Conservation (phyloP, 2,888 invertebrate genomes). For the Hydrotaea cyrtoneurina region DNA sequence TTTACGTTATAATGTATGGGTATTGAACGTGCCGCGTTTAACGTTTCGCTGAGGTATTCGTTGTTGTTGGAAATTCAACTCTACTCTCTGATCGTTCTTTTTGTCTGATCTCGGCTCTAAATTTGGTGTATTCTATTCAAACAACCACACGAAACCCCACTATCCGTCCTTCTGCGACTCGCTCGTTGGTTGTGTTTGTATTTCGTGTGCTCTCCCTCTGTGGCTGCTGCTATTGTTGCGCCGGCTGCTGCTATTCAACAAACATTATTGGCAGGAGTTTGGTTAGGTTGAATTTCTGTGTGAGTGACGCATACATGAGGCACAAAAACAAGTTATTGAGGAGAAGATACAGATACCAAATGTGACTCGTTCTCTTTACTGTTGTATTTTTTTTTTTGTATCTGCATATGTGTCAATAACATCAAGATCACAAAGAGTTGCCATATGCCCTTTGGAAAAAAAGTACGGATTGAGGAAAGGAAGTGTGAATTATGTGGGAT, state of each 20-base stretch:
- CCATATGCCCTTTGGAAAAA: too few relatives aligned
- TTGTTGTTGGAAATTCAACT: constrained; percentile 4
- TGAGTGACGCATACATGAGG: constrained; percentile 54
- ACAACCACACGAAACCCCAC: neutral
- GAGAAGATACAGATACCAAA: constrained; percentile 40
- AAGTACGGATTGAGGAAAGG: neutral
- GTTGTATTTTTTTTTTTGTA: constrained; percentile 67
- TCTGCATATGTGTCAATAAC: constrained; percentile 46
- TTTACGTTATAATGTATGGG: constrained; percentile 48
- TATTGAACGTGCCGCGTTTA: constrained; percentile 56
- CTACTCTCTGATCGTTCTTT: too few relatives aligned
- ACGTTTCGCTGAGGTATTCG: constrained; percentile 10
- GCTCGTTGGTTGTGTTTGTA: neutral
- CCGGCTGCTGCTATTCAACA: constrained; percentile 56
- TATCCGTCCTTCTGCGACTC: neutral
- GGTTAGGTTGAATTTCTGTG: constrained; percentile 35
- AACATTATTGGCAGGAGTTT: neutral
- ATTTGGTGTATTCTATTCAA: constrained; percentile 35
- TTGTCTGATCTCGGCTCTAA: constrained; percentile 36
- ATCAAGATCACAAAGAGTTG: constrained; percentile 61
- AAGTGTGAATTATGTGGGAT: too few relatives aligned
- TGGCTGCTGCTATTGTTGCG: constrained; percentile 40
- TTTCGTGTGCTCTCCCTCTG: constrained; percentile 28
- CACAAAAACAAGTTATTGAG: constrained; percentile 65
- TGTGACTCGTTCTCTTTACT: constrained; percentile 34